phyloP scores from a whole-genome alignment of 2,797 vertebrate species.

The Urophycis tenuis region DNA sequence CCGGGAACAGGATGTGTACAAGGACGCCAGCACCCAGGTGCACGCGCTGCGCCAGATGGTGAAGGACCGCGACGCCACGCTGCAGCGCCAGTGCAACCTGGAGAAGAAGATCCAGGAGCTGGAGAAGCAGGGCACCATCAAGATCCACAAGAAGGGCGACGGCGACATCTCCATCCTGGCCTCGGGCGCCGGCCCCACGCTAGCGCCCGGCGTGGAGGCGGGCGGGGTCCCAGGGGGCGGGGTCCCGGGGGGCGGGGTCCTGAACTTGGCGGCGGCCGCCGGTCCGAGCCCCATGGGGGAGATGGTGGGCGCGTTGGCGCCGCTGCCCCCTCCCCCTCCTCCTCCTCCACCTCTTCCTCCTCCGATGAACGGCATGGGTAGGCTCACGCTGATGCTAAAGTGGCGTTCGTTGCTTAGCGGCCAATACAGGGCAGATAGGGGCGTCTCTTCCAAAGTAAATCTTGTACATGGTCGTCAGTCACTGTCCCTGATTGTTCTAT shows the following conservation, averaged over 20 bases:
- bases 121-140: conserved; percentile 74
- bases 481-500: no score
- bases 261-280: conserved; percentile 15
- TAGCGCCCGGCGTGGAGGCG: conserved; percentile 19
- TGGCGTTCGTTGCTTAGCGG: not conserved
- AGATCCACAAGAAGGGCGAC: conserved; percentile 73
- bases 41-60: conserved; percentile 82
- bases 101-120: conserved; percentile 76
- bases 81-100: conserved; percentile 78
- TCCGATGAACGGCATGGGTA: conserved; percentile 59
- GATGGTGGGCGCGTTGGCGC: conserved; percentile 13
- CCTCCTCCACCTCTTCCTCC: conserved; percentile 76
- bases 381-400: conserved; percentile 26
- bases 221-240: conserved; percentile 22
- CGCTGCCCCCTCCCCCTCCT: conserved; percentile 31
- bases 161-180: conserved; percentile 72
- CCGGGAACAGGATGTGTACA: conserved; percentile 81
- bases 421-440: not conserved
- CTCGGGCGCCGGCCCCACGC: conserved; percentile 18
- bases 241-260: conserved; percentile 11
- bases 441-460: not conserved
- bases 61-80: conserved; percentile 92
- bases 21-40: conserved; percentile 84
- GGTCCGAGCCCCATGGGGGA: conserved; percentile 41
- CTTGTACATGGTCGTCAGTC: not conserved